Evolutionary conservation across 2,888 invertebrate genomes (phyloP), one percentile per base, ranked within the genome.

Genomic region (Meliscaeva auricollis): DNA sequence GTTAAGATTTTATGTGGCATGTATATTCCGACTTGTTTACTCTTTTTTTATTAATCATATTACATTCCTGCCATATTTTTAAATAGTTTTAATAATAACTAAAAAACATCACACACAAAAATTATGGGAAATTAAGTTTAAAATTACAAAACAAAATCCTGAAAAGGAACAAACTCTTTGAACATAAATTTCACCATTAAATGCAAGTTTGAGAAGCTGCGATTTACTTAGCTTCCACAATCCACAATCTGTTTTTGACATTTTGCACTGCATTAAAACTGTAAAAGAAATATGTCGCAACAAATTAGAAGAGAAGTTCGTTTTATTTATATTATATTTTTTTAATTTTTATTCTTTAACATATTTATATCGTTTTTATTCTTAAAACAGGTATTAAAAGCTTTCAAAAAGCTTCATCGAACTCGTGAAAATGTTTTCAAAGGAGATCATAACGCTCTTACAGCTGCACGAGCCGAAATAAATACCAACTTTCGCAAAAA

Each of bases 401-500:
- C 93, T 77, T 97, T 96, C 88, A 97, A 96, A 91, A 94, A 93
- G 75, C 92, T 97, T 7, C 97, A 97, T 89, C 94, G 94, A 88
- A 94, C 96, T 0, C 93, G 96, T 72, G 90, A 94, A 88, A 92
- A 91, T 80, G 94, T 96, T 17, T 97, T 97, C 91, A 90, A 93
- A 70, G 96, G 94, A 13, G 97, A 97, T 90, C 89, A 92, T 13
- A 90, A 89, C 80, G 95, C 96, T 0, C 91, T 96, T 50, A 89
- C 90, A 81, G 95, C 94, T 87, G 94, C 94, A 1, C 93, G 96
- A 88, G 88, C 92, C n/a, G 95, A 94, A 93, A 96, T 97, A 80
- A 97, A 97, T 91, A 94, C 95, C 64, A 95, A 95, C 89, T 97
- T 94, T 91, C 93, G 91, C 87, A 96, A 96, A 90, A 94, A 96